Conservation (phyloP, 2,888 invertebrate species). For the Ormyrus thymus region DNA sequence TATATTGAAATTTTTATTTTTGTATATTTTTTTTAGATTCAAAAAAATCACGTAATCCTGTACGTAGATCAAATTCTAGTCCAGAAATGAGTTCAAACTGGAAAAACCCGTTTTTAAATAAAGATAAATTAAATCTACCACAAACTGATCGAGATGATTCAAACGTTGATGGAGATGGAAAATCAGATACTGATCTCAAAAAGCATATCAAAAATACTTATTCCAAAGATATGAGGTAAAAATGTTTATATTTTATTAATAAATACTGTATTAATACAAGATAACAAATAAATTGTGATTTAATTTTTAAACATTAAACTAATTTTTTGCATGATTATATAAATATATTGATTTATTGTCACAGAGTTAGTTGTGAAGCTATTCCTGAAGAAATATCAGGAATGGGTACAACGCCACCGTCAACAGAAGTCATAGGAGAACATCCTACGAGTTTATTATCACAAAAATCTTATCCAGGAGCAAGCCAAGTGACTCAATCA, state of each 20-base stretch:
- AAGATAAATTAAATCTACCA: slow-evolving; percentile 72
- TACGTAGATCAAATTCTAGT: slow-evolving; percentile 91
- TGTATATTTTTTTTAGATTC: slow-evolving; percentile 62
- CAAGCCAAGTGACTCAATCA: slow-evolving; percentile 71
- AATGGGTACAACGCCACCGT: slow-evolving; percentile 83
- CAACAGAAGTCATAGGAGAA: slow-evolving; percentile 73
- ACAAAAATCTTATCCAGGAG: slow-evolving; percentile 76
- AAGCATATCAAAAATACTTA: slow-evolving; percentile 82
- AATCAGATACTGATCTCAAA: slow-evolving; percentile 76
- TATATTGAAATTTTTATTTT: background rate
- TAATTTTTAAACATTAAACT: background rate
- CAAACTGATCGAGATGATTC: slow-evolving; percentile 64
- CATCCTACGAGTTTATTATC: slow-evolving; percentile 76
- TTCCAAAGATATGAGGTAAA: slow-evolving; percentile 81
- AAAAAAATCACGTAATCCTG: slow-evolving; percentile 84
- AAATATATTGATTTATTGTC: background rate
- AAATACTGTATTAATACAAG: no score
- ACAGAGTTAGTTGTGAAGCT: slow-evolving; percentile 89
- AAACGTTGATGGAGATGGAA: slow-evolving; percentile 66
- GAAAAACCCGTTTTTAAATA: slow-evolving; percentile 82
- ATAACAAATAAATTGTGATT: background rate
- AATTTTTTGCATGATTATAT: background rate
- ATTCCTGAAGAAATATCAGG: slow-evolving; percentile 92
- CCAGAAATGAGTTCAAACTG: slow-evolving; percentile 94
- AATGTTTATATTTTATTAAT: background rate